A percentile compares a stretch with the other conserved stretches of the same genome.
Conservation (phyloP, 2,888 invertebrate genomes). For the Epirrhoe tristata region DNA sequence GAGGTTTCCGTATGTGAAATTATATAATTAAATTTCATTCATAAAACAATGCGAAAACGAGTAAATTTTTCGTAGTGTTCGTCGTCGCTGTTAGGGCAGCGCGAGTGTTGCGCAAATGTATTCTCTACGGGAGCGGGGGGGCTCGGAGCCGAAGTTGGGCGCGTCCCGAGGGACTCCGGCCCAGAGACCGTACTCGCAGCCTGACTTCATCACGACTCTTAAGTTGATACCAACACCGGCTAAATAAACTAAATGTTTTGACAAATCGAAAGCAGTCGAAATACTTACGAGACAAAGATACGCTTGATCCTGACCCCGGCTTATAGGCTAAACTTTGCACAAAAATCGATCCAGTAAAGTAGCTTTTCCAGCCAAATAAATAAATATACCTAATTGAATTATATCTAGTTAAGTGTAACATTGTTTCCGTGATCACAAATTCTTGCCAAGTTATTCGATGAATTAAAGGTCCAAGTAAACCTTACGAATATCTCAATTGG, state of each 20-base stretch:
- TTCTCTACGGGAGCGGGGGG: constrained; percentile 78
- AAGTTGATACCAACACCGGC: constrained; percentile 1
- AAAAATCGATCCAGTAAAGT: too few species aligned
- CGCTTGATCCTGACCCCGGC: neutral
- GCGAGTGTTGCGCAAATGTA: constrained; percentile 84
- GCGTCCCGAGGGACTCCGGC: constrained; percentile 75
- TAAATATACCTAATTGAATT: too few species aligned
- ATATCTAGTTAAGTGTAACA: too few species aligned
- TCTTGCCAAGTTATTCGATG: constrained; percentile 41
- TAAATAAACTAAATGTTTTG: neutral
- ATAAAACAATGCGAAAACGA: constrained; percentile 64
- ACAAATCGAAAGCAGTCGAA: neutral
- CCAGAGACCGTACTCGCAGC: constrained; percentile 72
- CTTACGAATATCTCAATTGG: constrained; percentile 49
- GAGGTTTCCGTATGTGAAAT: neutral
- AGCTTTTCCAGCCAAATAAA: too few species aligned
- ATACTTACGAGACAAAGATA: neutral
- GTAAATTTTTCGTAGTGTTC: constrained; percentile 78
- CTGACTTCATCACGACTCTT: constrained; percentile 39
- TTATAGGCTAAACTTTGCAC: neutral
- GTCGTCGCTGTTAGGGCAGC: constrained; percentile 82
- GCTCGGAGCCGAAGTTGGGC: constrained; percentile 84
- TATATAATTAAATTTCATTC: constrained; percentile 18
- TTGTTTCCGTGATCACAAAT: constrained; percentile 17
- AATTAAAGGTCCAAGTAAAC: constrained; percentile 34